A percentile compares a stretch with the other conserved stretches of the same genome.
phyloP scores from a whole-genome alignment of 2,888 invertebrate species.

The Watsonalla binaria region DNA sequence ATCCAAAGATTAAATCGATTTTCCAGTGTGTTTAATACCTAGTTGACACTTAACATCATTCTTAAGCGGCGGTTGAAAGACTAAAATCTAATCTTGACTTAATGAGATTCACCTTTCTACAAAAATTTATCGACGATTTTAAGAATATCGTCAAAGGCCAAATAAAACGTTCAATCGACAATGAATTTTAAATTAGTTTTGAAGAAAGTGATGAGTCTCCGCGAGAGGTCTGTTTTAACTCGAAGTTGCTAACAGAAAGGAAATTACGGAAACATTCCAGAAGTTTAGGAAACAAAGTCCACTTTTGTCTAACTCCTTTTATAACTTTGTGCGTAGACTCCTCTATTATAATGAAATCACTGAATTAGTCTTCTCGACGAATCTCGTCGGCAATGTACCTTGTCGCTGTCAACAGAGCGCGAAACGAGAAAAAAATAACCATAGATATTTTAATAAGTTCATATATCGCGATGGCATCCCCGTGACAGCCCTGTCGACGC shows the following conservation, averaged over 20 bases:
- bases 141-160: not conserved
- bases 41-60: slow-evolving; percentile 21
- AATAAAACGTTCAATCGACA: not conserved
- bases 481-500: slow-evolving; percentile 71
- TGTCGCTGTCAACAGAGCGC: slow-evolving; percentile 56
- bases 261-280: not conserved
- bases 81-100: not conserved
- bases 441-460: slow-evolving; percentile 74
- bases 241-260: not conserved
- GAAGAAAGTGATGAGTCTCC: not conserved
- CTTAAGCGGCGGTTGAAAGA: slow-evolving; percentile 7
- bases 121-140: not conserved
- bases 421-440: slow-evolving; percentile 58
- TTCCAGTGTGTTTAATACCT: slow-evolving; percentile 27
- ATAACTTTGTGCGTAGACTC: not conserved
- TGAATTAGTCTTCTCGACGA: slow-evolving; percentile 10
- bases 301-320: not conserved
- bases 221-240: not conserved
- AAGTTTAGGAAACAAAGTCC: not conserved
- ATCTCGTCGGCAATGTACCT: slow-evolving; percentile 37
- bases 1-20: slow-evolving; percentile 26
- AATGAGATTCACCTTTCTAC: not conserved
- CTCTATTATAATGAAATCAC: not conserved
- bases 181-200: not conserved
- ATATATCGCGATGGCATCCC: slow-evolving; percentile 62